These are phyloP conservation scores for Coenonympha arcania DNA, from an alignment of 2,888 invertebrate species.

Conservation along the genomic window DNA sequence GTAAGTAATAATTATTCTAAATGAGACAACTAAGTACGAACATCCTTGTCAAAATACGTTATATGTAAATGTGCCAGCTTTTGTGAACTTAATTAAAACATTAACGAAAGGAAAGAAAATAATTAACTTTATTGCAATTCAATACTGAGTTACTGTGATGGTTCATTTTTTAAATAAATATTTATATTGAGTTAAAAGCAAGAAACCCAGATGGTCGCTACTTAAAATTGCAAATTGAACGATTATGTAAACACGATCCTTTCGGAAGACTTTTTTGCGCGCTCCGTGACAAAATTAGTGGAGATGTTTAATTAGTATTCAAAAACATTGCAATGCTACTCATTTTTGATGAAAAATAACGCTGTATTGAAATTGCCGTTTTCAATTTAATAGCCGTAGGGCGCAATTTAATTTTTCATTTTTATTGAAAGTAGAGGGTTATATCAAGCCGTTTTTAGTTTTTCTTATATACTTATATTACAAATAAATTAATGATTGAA, in stretches of 20 bases:
- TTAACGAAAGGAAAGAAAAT: constrained; percentile 21
- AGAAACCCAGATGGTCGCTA: constrained; percentile 47
- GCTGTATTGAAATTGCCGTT: constrained; percentile 24
- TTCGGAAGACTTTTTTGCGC: constrained; percentile 54
- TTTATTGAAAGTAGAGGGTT: too few species aligned
- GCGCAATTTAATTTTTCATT: background rate
- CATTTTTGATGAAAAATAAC: constrained; percentile 29
- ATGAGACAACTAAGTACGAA: too few species aligned
- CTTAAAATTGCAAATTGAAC: constrained; percentile 71
- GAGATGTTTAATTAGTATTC: constrained; percentile 52
- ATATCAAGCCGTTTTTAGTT: too few species aligned
- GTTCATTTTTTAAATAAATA: constrained; percentile 30
- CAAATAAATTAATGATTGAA: too few species aligned
- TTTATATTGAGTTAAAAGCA: constrained; percentile 35
- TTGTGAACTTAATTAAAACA: constrained; percentile 23
- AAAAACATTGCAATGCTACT: constrained; percentile 54
- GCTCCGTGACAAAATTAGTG: constrained; percentile 45
- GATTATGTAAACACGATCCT: constrained; percentile 68
- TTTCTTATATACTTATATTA: too few species aligned
- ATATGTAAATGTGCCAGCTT: constrained; percentile 1
- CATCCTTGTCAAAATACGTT: background rate
- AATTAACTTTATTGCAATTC: constrained; percentile 36
- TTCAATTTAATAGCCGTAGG: background rate
- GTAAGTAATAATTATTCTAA: too few species aligned
- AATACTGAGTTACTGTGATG: constrained; percentile 30